Conservation (phyloP, 2,113 vertebrate species). For the Theristicus caerulescens region DNA sequence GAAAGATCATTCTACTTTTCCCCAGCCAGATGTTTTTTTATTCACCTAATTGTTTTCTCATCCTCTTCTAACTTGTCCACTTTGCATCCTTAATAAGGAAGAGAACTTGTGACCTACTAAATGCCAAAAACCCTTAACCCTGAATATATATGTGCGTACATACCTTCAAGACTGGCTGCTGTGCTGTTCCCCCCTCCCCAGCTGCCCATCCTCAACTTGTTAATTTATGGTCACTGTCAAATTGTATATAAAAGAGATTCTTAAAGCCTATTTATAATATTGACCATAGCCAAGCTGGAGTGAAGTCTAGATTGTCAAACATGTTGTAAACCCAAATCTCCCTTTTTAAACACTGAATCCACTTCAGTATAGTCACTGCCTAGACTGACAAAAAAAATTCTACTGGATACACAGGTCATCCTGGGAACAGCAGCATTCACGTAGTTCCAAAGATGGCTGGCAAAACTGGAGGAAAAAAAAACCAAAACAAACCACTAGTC, state of each 20-base stretch:
- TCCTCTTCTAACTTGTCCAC: neutral
- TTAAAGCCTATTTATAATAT: neutral
- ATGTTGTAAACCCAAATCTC: neutral
- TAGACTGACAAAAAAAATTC: neutral
- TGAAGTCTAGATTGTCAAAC: neutral
- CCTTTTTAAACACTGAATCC: neutral
- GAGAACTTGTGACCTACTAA: neutral
- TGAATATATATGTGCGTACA: fast-evolving
- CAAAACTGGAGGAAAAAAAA: neutral
- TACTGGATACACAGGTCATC: neutral
- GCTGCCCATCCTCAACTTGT: neutral
- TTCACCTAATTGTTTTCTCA: neutral
- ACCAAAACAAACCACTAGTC: neutral
- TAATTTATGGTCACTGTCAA: neutral
- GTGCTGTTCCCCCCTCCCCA: neutral
- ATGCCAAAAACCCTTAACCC: neutral
- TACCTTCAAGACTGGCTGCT: neutral
- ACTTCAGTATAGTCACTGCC: neutral
- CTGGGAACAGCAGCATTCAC: neutral
- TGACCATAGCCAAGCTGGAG: neutral
- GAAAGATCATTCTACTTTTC: neutral
- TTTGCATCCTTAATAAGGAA: neutral
- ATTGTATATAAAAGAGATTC: neutral
- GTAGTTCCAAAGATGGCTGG: neutral
- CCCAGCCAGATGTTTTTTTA: neutral